A percentile compares a stretch with the other conserved stretches of the same genome.
These are phyloP conservation scores for Helicoverpa zea DNA, from an alignment of 1,140 invertebrate species.

Conservation along the genomic window DNA sequence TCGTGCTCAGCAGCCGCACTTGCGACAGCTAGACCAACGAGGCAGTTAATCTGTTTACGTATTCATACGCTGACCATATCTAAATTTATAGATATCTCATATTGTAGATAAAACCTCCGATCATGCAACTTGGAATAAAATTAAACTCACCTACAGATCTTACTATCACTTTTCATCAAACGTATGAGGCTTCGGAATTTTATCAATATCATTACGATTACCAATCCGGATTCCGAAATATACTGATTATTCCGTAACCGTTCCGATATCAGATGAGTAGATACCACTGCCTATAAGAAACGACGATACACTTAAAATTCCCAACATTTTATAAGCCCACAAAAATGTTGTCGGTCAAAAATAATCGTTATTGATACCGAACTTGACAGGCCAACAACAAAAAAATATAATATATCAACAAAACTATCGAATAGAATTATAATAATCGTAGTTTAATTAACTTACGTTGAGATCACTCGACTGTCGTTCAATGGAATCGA, in stretches of 20 bases:
- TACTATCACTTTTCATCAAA: neutral
- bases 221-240: constrained; percentile 12
- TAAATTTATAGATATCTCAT: no score
- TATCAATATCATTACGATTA: constrained; percentile 21
- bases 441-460: constrained; percentile 67
- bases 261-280: constrained; percentile 6
- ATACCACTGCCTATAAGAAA: neutral
- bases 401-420: constrained; percentile 43
- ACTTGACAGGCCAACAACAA: constrained; percentile 34
- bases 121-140: neutral
- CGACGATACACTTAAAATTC: constrained; percentile 25
- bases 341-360: constrained; percentile 12
- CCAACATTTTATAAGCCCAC: neutral
- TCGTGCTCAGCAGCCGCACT: no score
- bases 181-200: constrained; percentile 11
- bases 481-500: constrained; percentile 64
- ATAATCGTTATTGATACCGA: constrained; percentile 42
- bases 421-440: constrained; percentile 62
- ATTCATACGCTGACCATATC: neutral
- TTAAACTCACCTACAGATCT: neutral
- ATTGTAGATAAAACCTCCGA: neutral
- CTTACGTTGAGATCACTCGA: constrained; percentile 55
- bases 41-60: no score
- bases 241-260: constrained; percentile 13
- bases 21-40: no score